A percentile compares a stretch with the other conserved stretches of the same genome.
These are phyloP conservation scores for Drosophila nebulosa DNA, from an alignment of 1,140 invertebrate genomes.

Conservation along the genomic window DNA sequence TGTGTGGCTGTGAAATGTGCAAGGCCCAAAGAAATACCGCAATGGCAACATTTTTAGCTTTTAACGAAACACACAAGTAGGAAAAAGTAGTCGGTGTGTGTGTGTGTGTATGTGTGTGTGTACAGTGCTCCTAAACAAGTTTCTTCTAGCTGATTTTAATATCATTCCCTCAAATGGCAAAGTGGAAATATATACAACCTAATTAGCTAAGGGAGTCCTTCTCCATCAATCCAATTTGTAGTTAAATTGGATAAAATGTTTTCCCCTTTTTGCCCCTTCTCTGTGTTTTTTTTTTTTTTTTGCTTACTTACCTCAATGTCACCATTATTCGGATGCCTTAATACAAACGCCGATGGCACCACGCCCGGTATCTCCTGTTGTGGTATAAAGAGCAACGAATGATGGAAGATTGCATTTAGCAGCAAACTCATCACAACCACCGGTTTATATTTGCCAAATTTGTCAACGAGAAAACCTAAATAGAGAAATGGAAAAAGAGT, in stretches of 20 bases:
- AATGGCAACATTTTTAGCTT: conserved; percentile 20
- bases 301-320: conserved; percentile 84
- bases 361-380: conserved; percentile 88
- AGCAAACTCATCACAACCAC: conserved; percentile 88
- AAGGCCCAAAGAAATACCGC: neutral
- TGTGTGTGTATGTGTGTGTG: neutral
- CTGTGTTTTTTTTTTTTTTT: neutral
- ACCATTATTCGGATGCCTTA: conserved; percentile 85
- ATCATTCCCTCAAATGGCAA: neutral
- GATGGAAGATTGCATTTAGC: conserved; percentile 87
- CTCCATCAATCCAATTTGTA: conserved; percentile 6
- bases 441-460: conserved; percentile 90
- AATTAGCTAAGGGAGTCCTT: neutral
- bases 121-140: neutral
- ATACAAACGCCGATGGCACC: conserved; percentile 87
- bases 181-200: conserved; percentile 14
- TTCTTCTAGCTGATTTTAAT: neutral
- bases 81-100: neutral
- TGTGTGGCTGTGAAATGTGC: neutral
- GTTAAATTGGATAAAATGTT: conserved; percentile 8
- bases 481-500: neutral
- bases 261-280: neutral
- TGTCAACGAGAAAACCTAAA: conserved; percentile 89
- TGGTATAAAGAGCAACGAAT: conserved; percentile 87
- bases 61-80: conserved; percentile 5